Percentiles rank a stretch among this genome's conserved stretches.
Evolutionary conservation across 2,797 vertebrate species (phyloP).

Genomic region (Thripadectes ignobilis): DNA sequence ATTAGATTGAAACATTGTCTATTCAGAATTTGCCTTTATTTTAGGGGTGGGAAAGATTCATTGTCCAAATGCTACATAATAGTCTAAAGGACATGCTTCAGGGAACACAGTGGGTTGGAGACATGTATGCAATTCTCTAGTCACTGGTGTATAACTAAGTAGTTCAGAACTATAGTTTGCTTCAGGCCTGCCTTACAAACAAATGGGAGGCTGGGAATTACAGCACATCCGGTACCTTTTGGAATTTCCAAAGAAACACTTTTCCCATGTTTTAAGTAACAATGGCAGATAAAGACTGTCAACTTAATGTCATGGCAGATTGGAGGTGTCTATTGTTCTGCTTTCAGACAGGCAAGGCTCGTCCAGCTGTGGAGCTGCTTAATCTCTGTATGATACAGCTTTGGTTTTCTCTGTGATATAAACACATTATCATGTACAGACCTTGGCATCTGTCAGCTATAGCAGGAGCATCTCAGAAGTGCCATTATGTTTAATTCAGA

Average conservation of each 20-base stretch:
- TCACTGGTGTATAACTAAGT: conserved; percentile 79
- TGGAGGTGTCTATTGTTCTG: conserved; percentile 75
- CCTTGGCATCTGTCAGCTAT: conserved; percentile 37
- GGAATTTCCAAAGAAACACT: conserved; percentile 71
- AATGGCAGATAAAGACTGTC: conserved; percentile 81
- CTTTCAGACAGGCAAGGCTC: conserved; percentile 57
- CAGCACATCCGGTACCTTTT: conserved; percentile 75
- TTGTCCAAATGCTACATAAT: conserved; percentile 74
- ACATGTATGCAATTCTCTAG: conserved; percentile 68
- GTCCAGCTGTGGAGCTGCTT: conserved; percentile 67
- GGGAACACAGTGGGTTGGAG: conserved; percentile 70
- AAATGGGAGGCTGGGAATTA: conserved; percentile 75
- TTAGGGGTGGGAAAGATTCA: conserved; percentile 66
- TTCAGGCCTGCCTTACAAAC: conserved; percentile 54
- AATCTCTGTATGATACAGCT: conserved; percentile 52
- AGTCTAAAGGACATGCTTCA: conserved; percentile 77
- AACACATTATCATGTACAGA: conserved; percentile 58
- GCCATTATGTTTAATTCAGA: conserved; percentile 34
- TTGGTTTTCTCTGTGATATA: conserved; percentile 49
- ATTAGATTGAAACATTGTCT: conserved; percentile 79
- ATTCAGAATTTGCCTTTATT: conserved; percentile 72
- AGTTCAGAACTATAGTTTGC: conserved; percentile 75
- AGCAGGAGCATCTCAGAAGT: conserved; percentile 18
- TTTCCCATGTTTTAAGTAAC: conserved; percentile 79
- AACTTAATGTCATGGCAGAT: conserved; percentile 74